Evolutionary conservation across 2,797 vertebrate species (phyloP), one percentile per base, ranked within the genome.

Genomic region (Garrulus glandarius): DNA sequence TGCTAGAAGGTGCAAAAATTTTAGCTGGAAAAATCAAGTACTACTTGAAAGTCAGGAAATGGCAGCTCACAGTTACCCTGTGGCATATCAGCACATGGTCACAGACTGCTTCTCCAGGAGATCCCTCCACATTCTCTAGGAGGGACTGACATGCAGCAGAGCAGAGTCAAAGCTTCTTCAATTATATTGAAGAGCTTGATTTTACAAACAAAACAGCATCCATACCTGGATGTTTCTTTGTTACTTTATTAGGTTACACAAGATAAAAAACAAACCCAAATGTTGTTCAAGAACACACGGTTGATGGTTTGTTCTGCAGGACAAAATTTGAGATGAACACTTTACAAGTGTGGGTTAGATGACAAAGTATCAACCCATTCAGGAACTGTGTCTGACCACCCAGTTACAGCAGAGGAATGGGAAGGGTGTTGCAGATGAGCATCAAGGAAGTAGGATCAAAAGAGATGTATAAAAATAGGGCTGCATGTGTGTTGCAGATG

Each of bases 401-500:
- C 74, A 4, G 13, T 82, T 65, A 87, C 76, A 94, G 72, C 50
- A 88, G 75, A 94, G 44, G 32, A 83, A 81, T 10, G 26, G 44
- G 61, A 96, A 81, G 20, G 44, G 20, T 61, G 63, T 26, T 84
- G 70, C 76, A 82, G 72, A 96, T 74, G 79, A 85, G 67, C 92
- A 96, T 96, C 84, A 84, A 96, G 93, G 93, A 97, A 96, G 77
- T 12, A 89, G n/a, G 92, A 93, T 96, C 96, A 95, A 95, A 71
- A 96, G 86, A 94, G 63, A 88, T 82, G 59, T 86, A 94, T 63
- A 93, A 83, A 83, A 95, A 68, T 92, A 94, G 87, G 41, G 50
- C 64, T 93, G 70, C 96, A 97, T 95, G 44, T 97, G 96, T 82
- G 79, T 79, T 90, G 85, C 96, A 97, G 96, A 97, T 97, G 96